phyloP scores from a whole-genome alignment of 2,888 invertebrate genomes.

The Dasypogon diadema region DNA sequence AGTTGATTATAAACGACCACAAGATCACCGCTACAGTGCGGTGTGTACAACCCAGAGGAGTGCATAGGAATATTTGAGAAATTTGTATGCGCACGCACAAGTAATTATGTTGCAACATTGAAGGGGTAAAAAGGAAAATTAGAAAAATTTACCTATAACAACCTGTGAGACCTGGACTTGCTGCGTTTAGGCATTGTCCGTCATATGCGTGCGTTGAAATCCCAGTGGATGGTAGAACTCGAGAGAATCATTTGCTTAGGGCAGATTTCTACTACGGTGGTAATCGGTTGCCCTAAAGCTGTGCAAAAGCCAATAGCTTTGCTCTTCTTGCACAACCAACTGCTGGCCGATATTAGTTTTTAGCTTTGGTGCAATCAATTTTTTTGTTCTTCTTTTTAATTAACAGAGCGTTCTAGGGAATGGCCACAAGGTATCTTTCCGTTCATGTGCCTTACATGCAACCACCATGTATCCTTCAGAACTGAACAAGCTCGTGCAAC shows the following conservation, averaged over 20 bases:
- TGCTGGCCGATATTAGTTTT: not conserved
- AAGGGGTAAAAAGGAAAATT: not conserved
- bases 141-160: not conserved
- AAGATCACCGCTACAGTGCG: not conserved
- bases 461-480: slow-evolving; percentile 7
- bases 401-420: not conserved
- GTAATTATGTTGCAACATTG: slow-evolving; percentile 40
- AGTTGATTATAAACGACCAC: slow-evolving; percentile 27
- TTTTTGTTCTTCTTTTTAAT: slow-evolving; percentile 6
- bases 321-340: not conserved
- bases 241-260: slow-evolving; percentile 12
- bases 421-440: not conserved
- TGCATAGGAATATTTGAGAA: slow-evolving; percentile 18
- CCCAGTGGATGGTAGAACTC: not conserved
- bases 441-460: slow-evolving; percentile 23
- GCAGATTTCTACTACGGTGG: not conserved
- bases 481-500: slow-evolving; percentile 2
- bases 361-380: not conserved
- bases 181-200: not conserved
- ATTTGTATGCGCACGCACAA: slow-evolving; percentile 51
- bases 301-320: not conserved
- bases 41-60: not conserved
- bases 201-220: slow-evolving; percentile 21
- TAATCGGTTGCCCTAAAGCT: not conserved
- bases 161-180: not conserved